Conservation (phyloP, 2,113 vertebrate genomes). For the Theristicus caerulescens region DNA sequence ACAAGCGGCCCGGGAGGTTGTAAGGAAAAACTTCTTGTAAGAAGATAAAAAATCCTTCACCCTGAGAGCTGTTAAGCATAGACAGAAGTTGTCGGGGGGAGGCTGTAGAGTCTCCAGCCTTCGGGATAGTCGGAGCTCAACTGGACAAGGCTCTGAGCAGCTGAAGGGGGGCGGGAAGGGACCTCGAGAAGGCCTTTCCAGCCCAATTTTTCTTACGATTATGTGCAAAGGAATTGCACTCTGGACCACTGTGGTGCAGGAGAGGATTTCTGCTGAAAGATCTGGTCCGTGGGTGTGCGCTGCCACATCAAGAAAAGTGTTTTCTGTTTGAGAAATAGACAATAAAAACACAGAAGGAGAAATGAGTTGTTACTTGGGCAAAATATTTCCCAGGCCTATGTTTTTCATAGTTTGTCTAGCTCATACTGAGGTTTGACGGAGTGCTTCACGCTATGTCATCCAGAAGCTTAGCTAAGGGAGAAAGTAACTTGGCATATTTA, state of each 20-base stretch:
- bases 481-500: background rate
- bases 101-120: background rate
- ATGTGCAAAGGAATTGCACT: rapidly evolving
- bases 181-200: background rate
- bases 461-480: background rate
- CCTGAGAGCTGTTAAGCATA: background rate
- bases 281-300: rapidly evolving
- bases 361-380: background rate
- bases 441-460: rapidly evolving
- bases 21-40: background rate
- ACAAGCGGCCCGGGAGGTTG: background rate
- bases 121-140: background rate
- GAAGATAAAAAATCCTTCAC: background rate
- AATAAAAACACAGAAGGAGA: background rate
- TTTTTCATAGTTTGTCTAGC: background rate
- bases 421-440: background rate
- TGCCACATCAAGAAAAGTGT: background rate
- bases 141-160: background rate
- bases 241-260: background rate
- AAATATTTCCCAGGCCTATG: background rate
- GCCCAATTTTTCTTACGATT: rapidly evolving
- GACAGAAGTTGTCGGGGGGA: background rate
- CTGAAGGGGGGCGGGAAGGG: background rate
- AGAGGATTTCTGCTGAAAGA: background rate
- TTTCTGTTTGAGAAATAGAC: background rate